Base-by-base conservation (phyloP, 1,140 invertebrate genomes). In the Littorina saxatilis region DNA sequence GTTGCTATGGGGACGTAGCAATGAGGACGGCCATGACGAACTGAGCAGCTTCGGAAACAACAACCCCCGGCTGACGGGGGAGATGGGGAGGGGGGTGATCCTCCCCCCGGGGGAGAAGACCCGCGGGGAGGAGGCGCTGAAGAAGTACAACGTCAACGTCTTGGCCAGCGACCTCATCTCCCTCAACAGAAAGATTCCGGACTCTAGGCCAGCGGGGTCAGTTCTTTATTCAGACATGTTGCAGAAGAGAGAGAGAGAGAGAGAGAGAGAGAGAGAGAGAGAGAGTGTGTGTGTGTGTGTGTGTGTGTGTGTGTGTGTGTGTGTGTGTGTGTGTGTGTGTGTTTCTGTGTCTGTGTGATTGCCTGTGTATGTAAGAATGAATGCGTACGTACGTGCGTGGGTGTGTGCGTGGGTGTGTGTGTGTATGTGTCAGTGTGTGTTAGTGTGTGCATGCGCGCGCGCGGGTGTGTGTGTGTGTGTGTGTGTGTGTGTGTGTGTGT, bases 101-200 rank as follows among this genome's bases (percentile, higher is more conserved):
- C 82, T 89, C 20, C 82, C 84, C 32, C 80, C 79, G 13, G 75
- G 70, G 15, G 86, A 88, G 70, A 84, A 86, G 61, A 37, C 27
- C 20, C 79, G 70, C 23, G 83, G 63, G 20, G 77, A 82, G 11
- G 40, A 74, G 78, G 39, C 55, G 4, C 80, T 87, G 77, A 77
- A 81, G 40, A 80, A 85, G 27, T 87, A 83, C 75, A 77, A 82
- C 35, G 55, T 89, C 2, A 88, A 89, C 82, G 82, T 83, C 0
- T 32, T 86, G 29, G 87, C 84, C 32, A 89, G 88, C 79, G 88
- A 89, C 61, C 55, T 87, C 17, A 86, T 88, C 75, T 83, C 88
- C 0, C 70, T 89, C 7, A 87, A 89, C 75, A 84, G 88, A 77
- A 47, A 85, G 11, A 85, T 89, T 0, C 88, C 88, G 0, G 88